A percentile compares a stretch with the other conserved stretches of the same genome.
These are phyloP conservation scores for Acrossocheilus fasciatus DNA, from an alignment of 2,797 vertebrate genomes.

Conservation along the genomic window DNA sequence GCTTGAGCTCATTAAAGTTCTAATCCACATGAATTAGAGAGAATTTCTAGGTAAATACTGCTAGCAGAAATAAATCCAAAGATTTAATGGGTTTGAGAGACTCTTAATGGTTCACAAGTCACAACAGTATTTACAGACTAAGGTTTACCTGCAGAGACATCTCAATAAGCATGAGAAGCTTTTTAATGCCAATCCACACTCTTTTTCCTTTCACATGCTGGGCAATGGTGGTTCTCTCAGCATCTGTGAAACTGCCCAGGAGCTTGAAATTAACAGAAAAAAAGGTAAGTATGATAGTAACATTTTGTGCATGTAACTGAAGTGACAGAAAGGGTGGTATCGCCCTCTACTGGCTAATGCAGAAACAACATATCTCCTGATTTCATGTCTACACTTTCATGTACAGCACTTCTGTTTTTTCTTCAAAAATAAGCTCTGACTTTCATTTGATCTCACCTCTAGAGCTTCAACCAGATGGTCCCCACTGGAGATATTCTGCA, in stretches of 20 bases:
- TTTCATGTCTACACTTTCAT: neutral
- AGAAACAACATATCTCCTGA: neutral
- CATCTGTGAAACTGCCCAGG: constrained; percentile 93
- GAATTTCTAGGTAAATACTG: neutral
- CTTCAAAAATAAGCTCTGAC: neutral
- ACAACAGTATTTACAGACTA: neutral
- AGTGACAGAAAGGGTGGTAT: neutral
- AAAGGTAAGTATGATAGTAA: neutral
- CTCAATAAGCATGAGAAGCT: constrained; percentile 95
- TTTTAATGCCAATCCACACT: constrained; percentile 98
- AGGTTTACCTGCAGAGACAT: constrained; percentile 93
- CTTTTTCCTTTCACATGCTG: constrained; percentile 90
- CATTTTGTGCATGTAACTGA: too few relatives aligned
- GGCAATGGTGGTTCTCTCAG: constrained; percentile 88
- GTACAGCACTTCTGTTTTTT: too few relatives aligned
- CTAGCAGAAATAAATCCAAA: neutral
- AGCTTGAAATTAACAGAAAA: constrained; percentile 75
- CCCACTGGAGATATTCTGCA: constrained; percentile 92
- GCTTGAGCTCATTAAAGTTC: constrained; percentile 7
- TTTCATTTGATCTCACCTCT: constrained; percentile 80
- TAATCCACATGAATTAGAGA: neutral
- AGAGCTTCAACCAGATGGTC: constrained; percentile 93
- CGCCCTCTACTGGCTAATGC: neutral
- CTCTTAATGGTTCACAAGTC: neutral
- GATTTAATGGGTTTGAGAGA: neutral